Percentiles rank a stretch among this genome's conserved stretches.
phyloP scores from a whole-genome alignment of 2,888 invertebrate species.

The Xestia rhomboidea region DNA sequence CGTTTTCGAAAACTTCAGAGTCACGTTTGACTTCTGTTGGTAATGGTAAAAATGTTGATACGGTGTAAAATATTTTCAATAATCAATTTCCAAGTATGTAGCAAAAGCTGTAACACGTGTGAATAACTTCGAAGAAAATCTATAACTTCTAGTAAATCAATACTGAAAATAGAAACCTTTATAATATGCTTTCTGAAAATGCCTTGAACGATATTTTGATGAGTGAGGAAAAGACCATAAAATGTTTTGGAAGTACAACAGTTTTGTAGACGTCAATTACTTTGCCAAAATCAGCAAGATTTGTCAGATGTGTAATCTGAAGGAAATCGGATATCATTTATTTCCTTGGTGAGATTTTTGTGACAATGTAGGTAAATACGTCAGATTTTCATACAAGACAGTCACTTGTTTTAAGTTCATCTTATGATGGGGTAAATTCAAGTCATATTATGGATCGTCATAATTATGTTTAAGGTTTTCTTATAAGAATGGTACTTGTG shows the following conservation, averaged over 20 bases:
- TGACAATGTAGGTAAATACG: too few species aligned
- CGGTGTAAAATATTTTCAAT: background rate
- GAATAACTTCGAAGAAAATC: background rate
- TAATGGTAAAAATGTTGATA: constrained; percentile 19
- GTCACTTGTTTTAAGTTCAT: too few species aligned
- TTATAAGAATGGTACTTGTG: too few species aligned
- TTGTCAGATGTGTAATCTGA: background rate
- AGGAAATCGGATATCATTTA: background rate
- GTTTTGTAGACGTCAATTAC: too few species aligned
- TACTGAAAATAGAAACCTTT: background rate
- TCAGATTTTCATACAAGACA: too few species aligned
- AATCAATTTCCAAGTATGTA: background rate
- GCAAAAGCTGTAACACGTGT: background rate
- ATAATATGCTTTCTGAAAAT: background rate
- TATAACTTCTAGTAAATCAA: too few species aligned
- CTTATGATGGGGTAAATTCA: too few species aligned
- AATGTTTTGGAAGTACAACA: background rate
- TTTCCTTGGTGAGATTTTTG: background rate
- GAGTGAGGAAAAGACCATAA: background rate
- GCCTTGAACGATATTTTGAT: background rate
- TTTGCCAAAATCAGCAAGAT: background rate
- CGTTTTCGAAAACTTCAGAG: constrained; percentile 54
- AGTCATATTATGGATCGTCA: too few species aligned
- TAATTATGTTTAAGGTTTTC: too few species aligned
- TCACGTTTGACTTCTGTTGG: constrained; percentile 61